Base-by-base conservation (phyloP, 37 sponge, comb jelly and placozoan species). In the Amphimedon queenslandica region DNA sequence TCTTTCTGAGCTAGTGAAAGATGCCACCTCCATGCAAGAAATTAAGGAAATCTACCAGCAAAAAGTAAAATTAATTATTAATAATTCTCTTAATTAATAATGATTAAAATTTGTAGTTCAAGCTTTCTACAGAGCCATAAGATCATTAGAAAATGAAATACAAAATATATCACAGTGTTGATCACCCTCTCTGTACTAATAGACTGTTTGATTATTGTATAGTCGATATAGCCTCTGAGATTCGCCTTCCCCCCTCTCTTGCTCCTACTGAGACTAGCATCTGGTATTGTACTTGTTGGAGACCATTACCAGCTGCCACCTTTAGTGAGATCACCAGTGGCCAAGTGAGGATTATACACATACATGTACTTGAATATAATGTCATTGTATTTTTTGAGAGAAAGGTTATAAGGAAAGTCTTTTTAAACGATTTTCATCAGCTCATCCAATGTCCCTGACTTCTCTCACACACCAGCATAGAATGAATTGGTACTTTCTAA, bases 291-390 rank as follows among this genome's bases (percentile, higher is more conserved):
- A 23, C 66, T 98, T 60, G 99, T 98, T 16, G 99, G 99, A 37
- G 99, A 98, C 40, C 92, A 92, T 55, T 80, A 92, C 63, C 99
- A 98, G 76, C 85, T 98, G 13, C 99, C 99, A 25, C 99, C 99
- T 34, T 77, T 98, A 3, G 95, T 98, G 0, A 84, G 83, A 58
- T 86, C 82, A 31, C 28, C 41, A 11, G 63, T 79, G 29, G 99
- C 99, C 33, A 86, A 87, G 92, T 87, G 37, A 56, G 78, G 4
- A 29, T 66, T 37, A 1, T 41, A n/a, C 24, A 1, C 29, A 3
- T 10, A 27, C 55, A 27, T 70, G 53, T 18, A 70, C 30, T 25
- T 71, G 24, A 25, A 67, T 67, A 60, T 40, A 18, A n/a, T n/a
- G n/a, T n/a, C n/a, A n/a, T n/a, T n/a, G n/a, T n/a, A n/a, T n/a